These are phyloP conservation scores for Apamea crenata DNA, from an alignment of 2,888 invertebrate species.

Conservation along the genomic window DNA sequence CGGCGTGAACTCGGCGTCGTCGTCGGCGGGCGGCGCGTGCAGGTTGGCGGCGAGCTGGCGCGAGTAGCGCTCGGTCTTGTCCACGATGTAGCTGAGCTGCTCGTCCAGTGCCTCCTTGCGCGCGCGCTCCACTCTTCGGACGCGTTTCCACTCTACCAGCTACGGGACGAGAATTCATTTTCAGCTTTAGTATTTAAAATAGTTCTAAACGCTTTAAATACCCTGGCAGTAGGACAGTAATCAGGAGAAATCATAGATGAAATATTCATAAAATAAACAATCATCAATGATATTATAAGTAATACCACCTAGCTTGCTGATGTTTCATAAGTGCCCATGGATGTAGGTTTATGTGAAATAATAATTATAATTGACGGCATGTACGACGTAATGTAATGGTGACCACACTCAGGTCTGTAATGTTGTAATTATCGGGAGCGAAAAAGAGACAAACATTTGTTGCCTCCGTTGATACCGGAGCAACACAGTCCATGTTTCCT, in stretches of 20 bases:
- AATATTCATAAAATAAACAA: too few species aligned
- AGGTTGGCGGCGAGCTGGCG: conserved; percentile 96
- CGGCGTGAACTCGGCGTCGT: conserved; percentile 95
- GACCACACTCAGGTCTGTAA: too few species aligned
- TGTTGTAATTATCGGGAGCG: too few species aligned
- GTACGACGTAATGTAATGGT: too few species aligned
- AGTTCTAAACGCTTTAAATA: not conserved
- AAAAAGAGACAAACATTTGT: too few species aligned
- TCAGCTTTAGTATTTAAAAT: not conserved
- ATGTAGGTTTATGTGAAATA: too few species aligned
- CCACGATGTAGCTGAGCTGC: conserved; percentile 99
- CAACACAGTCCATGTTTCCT: too few species aligned
- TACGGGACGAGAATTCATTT: conserved; percentile 70
- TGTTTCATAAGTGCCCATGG: too few species aligned
- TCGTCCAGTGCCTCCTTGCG: conserved; percentile 98
- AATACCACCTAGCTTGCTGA: too few species aligned
- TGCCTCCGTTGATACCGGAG: too few species aligned
- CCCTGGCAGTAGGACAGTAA: not conserved
- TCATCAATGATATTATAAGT: too few species aligned
- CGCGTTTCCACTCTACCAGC: conserved; percentile 98
- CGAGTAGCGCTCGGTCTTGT: conserved; percentile 99
- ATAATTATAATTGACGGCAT: too few species aligned
- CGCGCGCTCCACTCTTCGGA: conserved; percentile 97
- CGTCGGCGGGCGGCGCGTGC: conserved; percentile 80
- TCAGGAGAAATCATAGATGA: not conserved